phyloP scores from a whole-genome alignment of 2,888 invertebrate genomes.

The Brassicogethes aeneus region DNA sequence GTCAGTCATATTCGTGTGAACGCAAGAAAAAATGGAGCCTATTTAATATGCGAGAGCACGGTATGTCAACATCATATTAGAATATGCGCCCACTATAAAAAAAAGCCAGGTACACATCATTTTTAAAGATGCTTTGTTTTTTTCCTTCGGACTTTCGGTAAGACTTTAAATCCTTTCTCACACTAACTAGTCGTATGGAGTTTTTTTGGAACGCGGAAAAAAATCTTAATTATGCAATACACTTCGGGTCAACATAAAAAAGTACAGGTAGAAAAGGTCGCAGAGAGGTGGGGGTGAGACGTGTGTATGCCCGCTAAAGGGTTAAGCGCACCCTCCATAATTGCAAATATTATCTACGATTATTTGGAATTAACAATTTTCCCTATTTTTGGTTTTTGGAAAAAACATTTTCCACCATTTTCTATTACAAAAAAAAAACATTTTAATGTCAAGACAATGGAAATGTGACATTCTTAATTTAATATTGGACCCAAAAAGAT shows the following conservation, averaged over 20 bases:
- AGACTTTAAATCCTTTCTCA: conserved; percentile 31
- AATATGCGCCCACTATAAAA: conserved; percentile 37
- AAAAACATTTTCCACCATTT: no score
- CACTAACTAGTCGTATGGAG: conserved; percentile 22
- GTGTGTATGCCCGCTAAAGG: no score
- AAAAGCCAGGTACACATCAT: conserved; percentile 36
- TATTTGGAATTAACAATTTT: no score
- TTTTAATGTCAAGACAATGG: no score
- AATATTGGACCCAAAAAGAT: no score
- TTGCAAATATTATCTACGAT: no score
- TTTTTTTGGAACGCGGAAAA: conserved; percentile 10
- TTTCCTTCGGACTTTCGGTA: conserved; percentile 30
- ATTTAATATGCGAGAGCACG: conserved; percentile 42
- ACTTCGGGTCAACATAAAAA: background rate
- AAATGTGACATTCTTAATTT: no score
- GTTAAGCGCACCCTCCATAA: no score
- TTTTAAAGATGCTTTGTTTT: conserved; percentile 26
- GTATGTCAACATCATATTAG: conserved; percentile 38
- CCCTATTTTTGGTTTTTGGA: no score
- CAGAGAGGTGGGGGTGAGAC: background rate
- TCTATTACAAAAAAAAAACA: no score
- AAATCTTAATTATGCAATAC: conserved; percentile 5
- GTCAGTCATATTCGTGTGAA: conserved; percentile 31
- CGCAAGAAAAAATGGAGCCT: conserved; percentile 34
- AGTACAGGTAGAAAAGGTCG: background rate